Conservation (phyloP, 2,113 vertebrate genomes). For the Castor canadensis region DNA sequence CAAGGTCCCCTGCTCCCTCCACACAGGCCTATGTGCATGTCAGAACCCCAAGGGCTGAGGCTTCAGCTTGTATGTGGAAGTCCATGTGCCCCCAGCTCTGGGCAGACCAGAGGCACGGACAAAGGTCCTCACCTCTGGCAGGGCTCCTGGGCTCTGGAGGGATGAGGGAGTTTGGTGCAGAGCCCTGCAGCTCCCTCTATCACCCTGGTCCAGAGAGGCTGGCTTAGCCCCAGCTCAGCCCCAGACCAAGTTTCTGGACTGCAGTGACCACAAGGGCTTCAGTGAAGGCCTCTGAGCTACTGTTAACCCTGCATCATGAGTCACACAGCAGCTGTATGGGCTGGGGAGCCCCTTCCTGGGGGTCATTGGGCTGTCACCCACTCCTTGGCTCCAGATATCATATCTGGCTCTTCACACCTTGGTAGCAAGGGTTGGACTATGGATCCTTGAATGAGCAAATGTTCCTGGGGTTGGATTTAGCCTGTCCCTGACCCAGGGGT, state of each 20-base stretch:
- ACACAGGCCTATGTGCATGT: background rate
- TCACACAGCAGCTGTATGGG: background rate
- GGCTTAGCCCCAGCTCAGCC: background rate
- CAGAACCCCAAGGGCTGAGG: fast-evolving
- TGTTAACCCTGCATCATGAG: fast-evolving
- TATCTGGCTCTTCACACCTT: too few relatives aligned
- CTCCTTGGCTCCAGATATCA: fast-evolving
- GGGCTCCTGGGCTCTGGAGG: background rate
- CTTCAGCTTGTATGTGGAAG: background rate
- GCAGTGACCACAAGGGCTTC: background rate
- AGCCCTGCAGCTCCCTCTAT: fast-evolving
- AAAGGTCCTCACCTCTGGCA: background rate
- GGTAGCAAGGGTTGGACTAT: background rate
- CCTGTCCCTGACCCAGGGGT: background rate
- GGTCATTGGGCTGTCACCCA: fast-evolving
- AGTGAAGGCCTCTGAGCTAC: background rate
- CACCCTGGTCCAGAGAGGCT: too few relatives aligned
- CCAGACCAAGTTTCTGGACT: background rate
- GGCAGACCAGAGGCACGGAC: background rate
- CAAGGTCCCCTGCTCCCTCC: background rate
- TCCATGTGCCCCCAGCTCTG: background rate
- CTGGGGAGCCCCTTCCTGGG: background rate
- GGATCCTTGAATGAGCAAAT: too few relatives aligned
- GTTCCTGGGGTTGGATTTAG: background rate
- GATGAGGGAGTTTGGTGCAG: too few relatives aligned